A percentile compares a stretch with the other conserved stretches of the same genome.
Evolutionary conservation across 2,888 invertebrate species (phyloP).

Genomic region (Smittia aterrima): DNA sequence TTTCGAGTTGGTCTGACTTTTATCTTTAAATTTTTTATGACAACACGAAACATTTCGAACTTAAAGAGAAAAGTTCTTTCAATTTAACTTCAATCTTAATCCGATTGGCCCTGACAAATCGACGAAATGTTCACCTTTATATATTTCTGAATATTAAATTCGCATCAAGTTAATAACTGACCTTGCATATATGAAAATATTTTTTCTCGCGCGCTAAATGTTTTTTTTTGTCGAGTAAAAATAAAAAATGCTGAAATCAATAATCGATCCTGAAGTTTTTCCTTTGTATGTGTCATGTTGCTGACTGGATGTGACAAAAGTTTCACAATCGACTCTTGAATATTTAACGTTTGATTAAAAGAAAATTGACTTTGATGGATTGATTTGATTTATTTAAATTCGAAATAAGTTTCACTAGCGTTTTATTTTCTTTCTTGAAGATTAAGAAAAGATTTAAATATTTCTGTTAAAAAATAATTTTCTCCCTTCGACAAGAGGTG

Average conservation of each 20-base stretch:
- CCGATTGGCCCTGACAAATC: too few species aligned
- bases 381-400: background rate
- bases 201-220: constrained; percentile 16
- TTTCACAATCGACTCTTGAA: background rate
- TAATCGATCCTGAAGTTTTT: constrained; percentile 26
- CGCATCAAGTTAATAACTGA: constrained; percentile 29
- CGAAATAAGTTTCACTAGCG: too few species aligned
- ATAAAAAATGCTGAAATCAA: constrained; percentile 26
- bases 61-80: too few species aligned
- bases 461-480: too few species aligned
- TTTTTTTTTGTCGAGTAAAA: constrained; percentile 1
- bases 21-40: too few species aligned
- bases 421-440: too few species aligned
- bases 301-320: background rate
- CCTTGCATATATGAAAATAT: constrained; percentile 31
- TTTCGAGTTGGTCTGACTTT: too few species aligned
- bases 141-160: constrained; percentile 15
- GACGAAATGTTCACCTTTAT: background rate
- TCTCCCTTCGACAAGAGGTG: constrained; percentile 14
- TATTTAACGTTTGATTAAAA: background rate
- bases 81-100: too few species aligned
- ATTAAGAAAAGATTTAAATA: too few species aligned
- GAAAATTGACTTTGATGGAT: background rate
- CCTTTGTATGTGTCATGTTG: background rate
- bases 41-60: too few species aligned